Conservation (phyloP, 2,888 invertebrate species). For the Erpobdella octoculata region DNA sequence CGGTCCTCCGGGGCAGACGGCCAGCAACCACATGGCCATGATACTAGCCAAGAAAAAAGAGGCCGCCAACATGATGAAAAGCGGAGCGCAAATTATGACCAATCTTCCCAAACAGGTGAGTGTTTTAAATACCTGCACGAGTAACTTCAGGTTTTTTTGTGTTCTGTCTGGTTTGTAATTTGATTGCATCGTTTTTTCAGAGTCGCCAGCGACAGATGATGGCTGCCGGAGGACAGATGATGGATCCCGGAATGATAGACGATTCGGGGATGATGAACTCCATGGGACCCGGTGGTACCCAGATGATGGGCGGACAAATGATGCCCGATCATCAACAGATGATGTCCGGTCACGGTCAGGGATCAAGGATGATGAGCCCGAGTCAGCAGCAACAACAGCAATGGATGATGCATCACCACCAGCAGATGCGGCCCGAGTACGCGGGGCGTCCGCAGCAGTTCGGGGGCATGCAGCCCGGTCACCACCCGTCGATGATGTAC, state of each 20-base stretch:
- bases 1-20: not conserved
- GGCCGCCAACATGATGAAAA: conserved; percentile 25
- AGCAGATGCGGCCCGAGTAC: conserved; percentile 21
- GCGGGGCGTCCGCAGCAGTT: conserved; percentile 19
- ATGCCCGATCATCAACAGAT: conserved; percentile 25
- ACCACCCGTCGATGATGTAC: conserved; percentile 11
- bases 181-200: not conserved
- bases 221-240: conserved; percentile 9
- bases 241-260: conserved; percentile 28
- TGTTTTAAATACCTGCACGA: not conserved
- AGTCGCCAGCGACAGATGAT: conserved; percentile 20
- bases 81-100: conserved; percentile 24
- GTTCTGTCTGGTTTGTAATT: not conserved
- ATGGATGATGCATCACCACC: conserved; percentile 29
- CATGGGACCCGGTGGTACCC: not conserved
- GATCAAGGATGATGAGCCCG: conserved; percentile 23
- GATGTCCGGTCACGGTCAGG: conserved; percentile 19
- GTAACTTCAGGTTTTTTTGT: not conserved
- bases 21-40: conserved; percentile 29
- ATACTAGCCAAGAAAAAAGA: conserved; percentile 29
- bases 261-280: conserved; percentile 18
- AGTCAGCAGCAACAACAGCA: conserved; percentile 27
- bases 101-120: conserved; percentile 25
- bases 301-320: conserved; percentile 19
- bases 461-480: not conserved